Conservation (phyloP, 2,113 vertebrate species). For the Arothron firmamentum region DNA sequence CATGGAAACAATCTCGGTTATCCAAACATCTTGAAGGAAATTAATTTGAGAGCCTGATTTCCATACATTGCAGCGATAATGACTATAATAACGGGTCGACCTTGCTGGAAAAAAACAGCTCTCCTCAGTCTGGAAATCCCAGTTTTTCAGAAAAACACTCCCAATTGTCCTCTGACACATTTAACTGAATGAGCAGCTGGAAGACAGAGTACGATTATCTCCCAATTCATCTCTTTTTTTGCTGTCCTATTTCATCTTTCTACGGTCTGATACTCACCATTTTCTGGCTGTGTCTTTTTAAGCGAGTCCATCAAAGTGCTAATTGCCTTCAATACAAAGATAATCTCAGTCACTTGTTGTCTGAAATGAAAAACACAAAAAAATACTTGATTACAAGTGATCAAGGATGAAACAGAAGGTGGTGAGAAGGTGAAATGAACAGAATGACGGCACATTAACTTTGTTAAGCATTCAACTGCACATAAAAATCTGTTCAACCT, state of each 20-base stretch:
- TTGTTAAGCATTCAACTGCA: no score
- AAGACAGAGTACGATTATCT: background rate
- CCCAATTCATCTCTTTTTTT: background rate
- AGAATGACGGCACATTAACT: no score
- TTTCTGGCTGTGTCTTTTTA: conserved; percentile 98
- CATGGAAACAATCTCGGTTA: conserved; percentile 34
- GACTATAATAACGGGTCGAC: conserved; percentile 27
- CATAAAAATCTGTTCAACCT: no score
- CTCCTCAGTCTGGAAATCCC: conserved; percentile 30
- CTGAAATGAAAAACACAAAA: conserved; percentile 66
- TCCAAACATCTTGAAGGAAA: conserved; percentile 46
- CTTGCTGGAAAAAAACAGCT: conserved; percentile 41
- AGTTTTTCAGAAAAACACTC: conserved; percentile 38
- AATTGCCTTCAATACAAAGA: conserved; percentile 98
- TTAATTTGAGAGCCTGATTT: no score
- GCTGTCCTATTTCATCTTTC: conserved; percentile 3
- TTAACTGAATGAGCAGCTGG: conserved; percentile 30
- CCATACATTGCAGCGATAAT: conserved; percentile 18
- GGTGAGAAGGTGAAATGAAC: no score
- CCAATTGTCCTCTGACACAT: conserved; percentile 39
- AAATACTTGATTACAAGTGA: background rate
- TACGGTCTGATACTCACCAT: conserved; percentile 80
- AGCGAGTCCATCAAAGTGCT: conserved; percentile 99
- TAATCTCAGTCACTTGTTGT: conserved; percentile 98
- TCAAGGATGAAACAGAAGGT: no score